A percentile compares a stretch with the other conserved stretches of the same genome.
Conservation (phyloP, 2,888 invertebrate species). For the Anorthoa munda region DNA sequence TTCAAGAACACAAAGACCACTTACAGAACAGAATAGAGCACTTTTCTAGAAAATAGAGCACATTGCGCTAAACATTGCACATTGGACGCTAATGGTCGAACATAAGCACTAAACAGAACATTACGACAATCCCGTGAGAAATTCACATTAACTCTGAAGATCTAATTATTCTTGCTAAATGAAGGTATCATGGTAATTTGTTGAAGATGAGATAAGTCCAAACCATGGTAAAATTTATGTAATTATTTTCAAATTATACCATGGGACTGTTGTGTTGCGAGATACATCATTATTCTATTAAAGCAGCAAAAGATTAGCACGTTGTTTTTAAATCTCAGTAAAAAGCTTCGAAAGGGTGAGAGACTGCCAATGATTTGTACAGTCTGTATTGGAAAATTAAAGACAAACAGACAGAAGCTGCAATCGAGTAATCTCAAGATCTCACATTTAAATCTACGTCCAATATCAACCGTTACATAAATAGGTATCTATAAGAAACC, state of each 20-base stretch:
- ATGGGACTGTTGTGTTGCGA: conserved; percentile 18
- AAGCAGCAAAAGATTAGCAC: not conserved
- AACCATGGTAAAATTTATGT: conserved; percentile 19
- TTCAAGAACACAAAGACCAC: conserved; percentile 38
- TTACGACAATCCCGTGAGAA: conserved; percentile 56
- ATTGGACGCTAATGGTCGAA: conserved; percentile 48
- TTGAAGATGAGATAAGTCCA: conserved; percentile 39
- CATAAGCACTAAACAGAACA: conserved; percentile 54
- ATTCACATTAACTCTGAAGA: conserved; percentile 50
- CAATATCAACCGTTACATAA: conserved; percentile 19
- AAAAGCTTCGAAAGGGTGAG: not conserved
- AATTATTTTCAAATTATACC: conserved; percentile 23
- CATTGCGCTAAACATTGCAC: conserved; percentile 49
- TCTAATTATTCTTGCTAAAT: conserved; percentile 55
- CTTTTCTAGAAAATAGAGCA: conserved; percentile 43
- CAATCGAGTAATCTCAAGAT: not conserved
- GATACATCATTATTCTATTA: conserved; percentile 14
- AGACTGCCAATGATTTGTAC: not conserved
- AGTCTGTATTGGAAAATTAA: not conserved
- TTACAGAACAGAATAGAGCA: not conserved
- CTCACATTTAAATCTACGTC: conserved; percentile 1
- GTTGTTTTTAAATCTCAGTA: not conserved
- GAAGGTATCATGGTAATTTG: conserved; percentile 45
- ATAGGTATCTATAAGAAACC: conserved; percentile 28
- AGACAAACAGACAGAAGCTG: not conserved